Percentiles rank a stretch among this genome's conserved stretches.
These are phyloP conservation scores for Pseudochirops corinnae DNA, from an alignment of 2,797 vertebrate genomes.

Conservation along the genomic window DNA sequence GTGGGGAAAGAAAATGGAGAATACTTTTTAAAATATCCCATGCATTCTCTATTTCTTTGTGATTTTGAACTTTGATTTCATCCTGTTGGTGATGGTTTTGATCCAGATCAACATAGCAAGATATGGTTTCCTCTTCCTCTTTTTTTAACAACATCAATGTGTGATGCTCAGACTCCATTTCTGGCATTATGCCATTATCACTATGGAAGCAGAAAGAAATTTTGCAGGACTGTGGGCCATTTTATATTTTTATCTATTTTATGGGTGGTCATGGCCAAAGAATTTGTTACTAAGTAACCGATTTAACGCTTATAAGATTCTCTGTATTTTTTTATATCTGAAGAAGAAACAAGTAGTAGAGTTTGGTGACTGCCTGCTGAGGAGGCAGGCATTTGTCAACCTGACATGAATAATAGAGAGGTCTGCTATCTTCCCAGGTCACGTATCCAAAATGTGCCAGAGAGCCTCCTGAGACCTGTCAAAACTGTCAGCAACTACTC, in stretches of 20 bases:
- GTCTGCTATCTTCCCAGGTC: not conserved
- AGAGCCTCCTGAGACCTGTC: not conserved
- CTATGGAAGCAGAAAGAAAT: not conserved
- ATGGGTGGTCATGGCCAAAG: not conserved
- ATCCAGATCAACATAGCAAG: not conserved
- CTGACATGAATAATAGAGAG: constrained; percentile 5
- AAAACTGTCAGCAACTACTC: not conserved
- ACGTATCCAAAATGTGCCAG: not conserved
- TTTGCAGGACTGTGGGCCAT: not conserved
- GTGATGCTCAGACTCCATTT: not conserved
- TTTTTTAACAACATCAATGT: not conserved
- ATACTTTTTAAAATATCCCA: not conserved
- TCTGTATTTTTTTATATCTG: not conserved
- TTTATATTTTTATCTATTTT: not conserved
- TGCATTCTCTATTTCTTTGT: not conserved
- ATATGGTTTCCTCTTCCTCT: too few species aligned
- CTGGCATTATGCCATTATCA: not conserved
- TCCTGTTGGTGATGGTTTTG: not conserved
- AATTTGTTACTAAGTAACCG: not conserved
- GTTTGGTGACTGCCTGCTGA: not conserved
- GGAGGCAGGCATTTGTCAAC: not conserved
- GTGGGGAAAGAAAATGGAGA: not conserved
- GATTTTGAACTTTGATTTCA: not conserved
- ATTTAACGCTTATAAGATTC: not conserved
- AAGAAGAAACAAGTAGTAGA: not conserved